phyloP scores from a whole-genome alignment of 2,888 invertebrate genomes.

The Brassicogethes aeneus region DNA sequence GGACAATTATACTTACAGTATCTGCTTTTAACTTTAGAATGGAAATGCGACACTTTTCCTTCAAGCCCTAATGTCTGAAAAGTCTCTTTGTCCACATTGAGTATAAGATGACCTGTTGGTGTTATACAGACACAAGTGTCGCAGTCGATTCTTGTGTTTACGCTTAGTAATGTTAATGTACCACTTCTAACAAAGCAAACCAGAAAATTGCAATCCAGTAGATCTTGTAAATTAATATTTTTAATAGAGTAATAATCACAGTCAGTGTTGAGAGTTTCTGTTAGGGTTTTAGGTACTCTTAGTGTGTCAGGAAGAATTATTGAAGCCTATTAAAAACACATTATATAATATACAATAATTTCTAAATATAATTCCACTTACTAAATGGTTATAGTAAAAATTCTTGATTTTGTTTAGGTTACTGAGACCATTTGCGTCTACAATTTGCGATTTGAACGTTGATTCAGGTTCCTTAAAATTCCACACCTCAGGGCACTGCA shows the following conservation, averaged over 20 bases:
- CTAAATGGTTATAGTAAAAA: conserved; percentile 48
- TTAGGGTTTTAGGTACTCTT: conserved; percentile 36
- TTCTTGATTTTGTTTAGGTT: conserved; percentile 29
- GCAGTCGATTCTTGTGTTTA: conserved; percentile 43
- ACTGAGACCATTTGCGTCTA: conserved; percentile 24
- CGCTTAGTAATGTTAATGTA: conserved; percentile 42
- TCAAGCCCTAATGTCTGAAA: conserved; percentile 48
- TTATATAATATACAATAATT: background rate
- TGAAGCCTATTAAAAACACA: conserved; percentile 40
- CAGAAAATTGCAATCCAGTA: conserved; percentile 45
- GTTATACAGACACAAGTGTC: conserved; percentile 45
- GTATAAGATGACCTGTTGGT: conserved; percentile 43
- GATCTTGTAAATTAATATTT: conserved; percentile 38
- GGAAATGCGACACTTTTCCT: conserved; percentile 32
- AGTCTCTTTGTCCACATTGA: conserved; percentile 43
- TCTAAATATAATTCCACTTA: conserved; percentile 26
- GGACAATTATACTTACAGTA: conserved; percentile 25
- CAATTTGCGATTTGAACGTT: conserved; percentile 31
- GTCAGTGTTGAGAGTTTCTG: conserved; percentile 38
- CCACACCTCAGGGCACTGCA: conserved; percentile 52
- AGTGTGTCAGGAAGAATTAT: conserved; percentile 45
- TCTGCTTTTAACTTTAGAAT: conserved; percentile 14
- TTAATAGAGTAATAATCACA: conserved; percentile 48
- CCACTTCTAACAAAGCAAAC: conserved; percentile 50
- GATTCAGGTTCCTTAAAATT: conserved; percentile 43